phyloP scores from a whole-genome alignment of 2,113 vertebrate species.

The Aspiorhynchus laticeps region DNA sequence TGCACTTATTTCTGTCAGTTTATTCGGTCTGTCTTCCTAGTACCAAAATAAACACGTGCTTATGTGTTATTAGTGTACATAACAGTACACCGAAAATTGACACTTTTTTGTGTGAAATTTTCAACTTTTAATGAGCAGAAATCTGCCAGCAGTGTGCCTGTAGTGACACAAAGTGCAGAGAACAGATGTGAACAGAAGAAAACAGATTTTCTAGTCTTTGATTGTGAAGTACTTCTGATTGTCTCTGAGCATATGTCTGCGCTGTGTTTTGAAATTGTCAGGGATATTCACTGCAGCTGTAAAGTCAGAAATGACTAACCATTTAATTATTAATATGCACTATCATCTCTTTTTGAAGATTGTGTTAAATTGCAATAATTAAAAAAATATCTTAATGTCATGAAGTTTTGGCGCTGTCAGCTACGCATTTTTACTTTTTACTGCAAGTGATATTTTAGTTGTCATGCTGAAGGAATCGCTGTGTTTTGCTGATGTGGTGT shows the following conservation, averaged over 20 bases:
- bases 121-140: background rate
- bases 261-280: background rate
- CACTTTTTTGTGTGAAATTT: background rate
- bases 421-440: background rate
- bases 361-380: background rate
- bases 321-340: conserved; percentile 13
- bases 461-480: background rate
- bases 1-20: background rate
- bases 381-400: background rate
- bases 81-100: background rate
- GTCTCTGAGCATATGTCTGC: conserved; percentile 3
- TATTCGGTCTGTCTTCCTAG: background rate
- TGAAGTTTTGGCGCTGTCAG: background rate
- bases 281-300: background rate
- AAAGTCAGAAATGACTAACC: background rate
- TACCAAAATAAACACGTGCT: background rate
- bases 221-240: conserved; percentile 19
- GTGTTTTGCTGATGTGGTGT: conserved; percentile 16
- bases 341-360: background rate
- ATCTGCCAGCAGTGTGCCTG: too few relatives aligned
- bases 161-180: conserved; percentile 4
- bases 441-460: background rate
- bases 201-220: background rate
- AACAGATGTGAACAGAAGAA: conserved; percentile 30
- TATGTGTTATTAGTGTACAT: background rate